Evolutionary conservation across 2,888 invertebrate species (phyloP).

Genomic region (Harpalus rufipes): DNA sequence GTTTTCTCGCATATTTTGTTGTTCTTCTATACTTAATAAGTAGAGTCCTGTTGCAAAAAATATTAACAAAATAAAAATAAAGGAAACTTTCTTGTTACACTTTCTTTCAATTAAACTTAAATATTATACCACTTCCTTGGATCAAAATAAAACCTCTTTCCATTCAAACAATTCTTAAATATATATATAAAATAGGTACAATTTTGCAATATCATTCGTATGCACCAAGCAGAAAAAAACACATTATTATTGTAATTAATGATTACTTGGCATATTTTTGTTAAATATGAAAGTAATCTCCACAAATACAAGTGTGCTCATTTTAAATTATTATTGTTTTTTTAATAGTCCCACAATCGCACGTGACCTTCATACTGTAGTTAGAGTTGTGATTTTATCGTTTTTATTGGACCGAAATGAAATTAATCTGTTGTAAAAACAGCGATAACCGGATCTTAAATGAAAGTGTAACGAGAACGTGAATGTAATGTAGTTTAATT

Average conservation of each 20-base stretch:
- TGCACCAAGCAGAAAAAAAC: too few species aligned
- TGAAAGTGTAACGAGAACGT: constrained; percentile 50
- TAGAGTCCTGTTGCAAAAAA: too few species aligned
- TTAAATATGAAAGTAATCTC: neutral
- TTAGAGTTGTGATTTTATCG: constrained; percentile 15
- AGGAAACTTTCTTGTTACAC: too few species aligned
- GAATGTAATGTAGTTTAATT: constrained; percentile 32
- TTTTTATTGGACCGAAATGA: constrained; percentile 34
- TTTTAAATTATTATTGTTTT: constrained; percentile 1
- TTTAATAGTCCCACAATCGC: neutral
- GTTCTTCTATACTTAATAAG: too few species aligned
- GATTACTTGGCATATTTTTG: neutral
- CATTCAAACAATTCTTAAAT: too few species aligned
- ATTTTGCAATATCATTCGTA: too few species aligned
- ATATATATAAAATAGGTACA: too few species aligned
- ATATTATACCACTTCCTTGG: too few species aligned
- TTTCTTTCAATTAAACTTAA: too few species aligned
- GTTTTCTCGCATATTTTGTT: too few species aligned
- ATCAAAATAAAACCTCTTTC: too few species aligned
- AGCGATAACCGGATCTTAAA: constrained; percentile 54
- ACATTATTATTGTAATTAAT: neutral
- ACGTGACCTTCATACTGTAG: constrained; percentile 37
- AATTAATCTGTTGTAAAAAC: constrained; percentile 35
- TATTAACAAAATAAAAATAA: too few species aligned
- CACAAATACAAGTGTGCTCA: neutral